phyloP scores from a whole-genome alignment of 2,113 vertebrate species.

The Apaloderma vittatum region DNA sequence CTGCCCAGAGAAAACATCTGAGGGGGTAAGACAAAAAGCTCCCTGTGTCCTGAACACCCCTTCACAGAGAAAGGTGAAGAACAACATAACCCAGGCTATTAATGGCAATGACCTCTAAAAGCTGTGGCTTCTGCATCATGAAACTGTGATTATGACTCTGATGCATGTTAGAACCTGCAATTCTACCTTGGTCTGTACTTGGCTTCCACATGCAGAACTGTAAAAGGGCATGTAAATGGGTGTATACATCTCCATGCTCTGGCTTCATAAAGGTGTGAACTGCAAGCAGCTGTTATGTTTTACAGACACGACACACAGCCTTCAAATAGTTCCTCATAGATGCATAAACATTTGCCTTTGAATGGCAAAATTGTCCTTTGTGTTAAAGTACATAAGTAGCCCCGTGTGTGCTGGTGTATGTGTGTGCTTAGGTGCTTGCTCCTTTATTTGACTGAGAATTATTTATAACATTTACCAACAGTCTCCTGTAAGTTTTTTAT shows the following conservation, averaged over 20 bases:
- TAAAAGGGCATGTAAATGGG: neutral
- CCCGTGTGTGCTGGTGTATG: neutral
- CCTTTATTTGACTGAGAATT: slow-evolving; percentile 11
- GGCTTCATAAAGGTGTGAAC: neutral
- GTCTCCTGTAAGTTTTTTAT: neutral
- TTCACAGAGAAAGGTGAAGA: neutral
- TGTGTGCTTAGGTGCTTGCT: neutral
- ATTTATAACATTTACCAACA: neutral
- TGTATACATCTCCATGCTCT: fast-evolving
- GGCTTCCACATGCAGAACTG: neutral
- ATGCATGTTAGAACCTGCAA: neutral
- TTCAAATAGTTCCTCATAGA: neutral
- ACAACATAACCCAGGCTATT: neutral
- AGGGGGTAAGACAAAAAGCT: neutral
- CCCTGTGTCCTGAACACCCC: neutral
- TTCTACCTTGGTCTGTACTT: neutral
- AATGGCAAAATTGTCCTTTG: neutral
- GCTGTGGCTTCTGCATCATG: neutral
- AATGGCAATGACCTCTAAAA: neutral
- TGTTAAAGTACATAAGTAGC: neutral
- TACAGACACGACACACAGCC: neutral
- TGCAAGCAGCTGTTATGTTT: neutral
- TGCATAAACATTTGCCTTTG: neutral
- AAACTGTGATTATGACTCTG: neutral
- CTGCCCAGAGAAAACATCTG: neutral